A percentile compares a stretch with the other conserved stretches of the same genome.
Evolutionary conservation across 2,888 invertebrate genomes (phyloP).

Genomic region (Epinotia brunnichana): DNA sequence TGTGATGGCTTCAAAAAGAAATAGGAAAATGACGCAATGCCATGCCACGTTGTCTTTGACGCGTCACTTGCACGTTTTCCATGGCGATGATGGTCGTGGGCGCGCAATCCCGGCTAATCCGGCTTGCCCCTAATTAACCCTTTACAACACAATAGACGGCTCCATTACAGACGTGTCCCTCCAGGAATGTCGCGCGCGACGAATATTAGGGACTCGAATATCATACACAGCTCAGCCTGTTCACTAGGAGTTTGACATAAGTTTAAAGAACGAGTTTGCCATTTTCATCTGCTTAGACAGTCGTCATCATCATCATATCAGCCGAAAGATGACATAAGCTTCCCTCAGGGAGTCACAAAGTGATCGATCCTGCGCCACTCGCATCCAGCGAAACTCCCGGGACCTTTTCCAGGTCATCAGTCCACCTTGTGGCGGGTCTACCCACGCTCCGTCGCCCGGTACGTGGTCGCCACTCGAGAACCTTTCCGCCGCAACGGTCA

Average conservation of each 20-base stretch:
- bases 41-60: neutral
- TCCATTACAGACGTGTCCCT: slow-evolving; percentile 29
- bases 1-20: neutral
- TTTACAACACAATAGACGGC: slow-evolving; percentile 24
- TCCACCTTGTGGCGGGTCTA: no score
- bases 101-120: slow-evolving; percentile 27
- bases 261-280: neutral
- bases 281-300: neutral
- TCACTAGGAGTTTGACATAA: neutral
- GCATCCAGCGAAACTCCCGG: no score
- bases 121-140: slow-evolving; percentile 31
- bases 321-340: no score
- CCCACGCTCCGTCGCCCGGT: no score
- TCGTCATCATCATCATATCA: no score
- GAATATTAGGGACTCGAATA: slow-evolving; percentile 28
- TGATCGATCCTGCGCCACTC: no score
- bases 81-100: neutral
- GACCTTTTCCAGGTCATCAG: no score
- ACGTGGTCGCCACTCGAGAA: no score
- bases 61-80: slow-evolving; percentile 9
- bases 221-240: slow-evolving; percentile 12
- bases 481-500: no score
- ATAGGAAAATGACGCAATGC: neutral
- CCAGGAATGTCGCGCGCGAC: slow-evolving; percentile 37
- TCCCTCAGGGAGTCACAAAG: no score